Percentiles rank a stretch among this genome's conserved stretches.
Evolutionary conservation across 2,888 invertebrate species (phyloP).

Genomic region (Plutella xylostella): DNA sequence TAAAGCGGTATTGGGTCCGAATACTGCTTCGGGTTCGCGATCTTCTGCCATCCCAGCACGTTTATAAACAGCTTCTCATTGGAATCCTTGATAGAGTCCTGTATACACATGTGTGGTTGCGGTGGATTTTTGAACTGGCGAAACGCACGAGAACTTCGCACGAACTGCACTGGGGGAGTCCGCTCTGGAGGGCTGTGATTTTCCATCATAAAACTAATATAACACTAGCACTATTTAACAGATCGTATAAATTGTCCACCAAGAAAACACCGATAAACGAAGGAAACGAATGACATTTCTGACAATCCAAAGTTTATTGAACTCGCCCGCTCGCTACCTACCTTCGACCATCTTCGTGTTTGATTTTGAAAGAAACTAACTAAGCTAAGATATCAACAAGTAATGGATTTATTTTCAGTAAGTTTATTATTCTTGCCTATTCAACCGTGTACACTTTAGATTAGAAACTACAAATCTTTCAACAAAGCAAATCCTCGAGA

Average conservation of each 20-base stretch:
- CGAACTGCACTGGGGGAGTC: slow-evolving; percentile 65
- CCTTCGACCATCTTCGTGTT: background rate
- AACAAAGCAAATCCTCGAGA: slow-evolving; percentile 5
- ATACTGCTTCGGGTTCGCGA: slow-evolving; percentile 74
- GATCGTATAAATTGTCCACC: background rate
- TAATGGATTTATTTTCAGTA: background rate
- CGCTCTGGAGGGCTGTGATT: slow-evolving; percentile 50
- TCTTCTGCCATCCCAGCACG: slow-evolving; percentile 80
- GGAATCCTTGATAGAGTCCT: slow-evolving; percentile 71
- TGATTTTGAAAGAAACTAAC: background rate
- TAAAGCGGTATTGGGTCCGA: slow-evolving; percentile 77
- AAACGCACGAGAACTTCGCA: slow-evolving; percentile 71
- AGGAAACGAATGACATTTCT: slow-evolving; percentile 10
- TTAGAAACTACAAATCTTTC: slow-evolving; percentile 1
- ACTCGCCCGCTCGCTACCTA: slow-evolving; percentile 31
- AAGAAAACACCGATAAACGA: background rate
- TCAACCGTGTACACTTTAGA: background rate
- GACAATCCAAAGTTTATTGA: slow-evolving; percentile 53
- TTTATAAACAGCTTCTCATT: slow-evolving; percentile 73
- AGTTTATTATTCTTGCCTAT: background rate
- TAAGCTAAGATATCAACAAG: background rate
- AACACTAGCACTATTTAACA: background rate
- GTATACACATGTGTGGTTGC: slow-evolving; percentile 81
- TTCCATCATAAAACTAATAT: too few species aligned
- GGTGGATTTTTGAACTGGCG: slow-evolving; percentile 80